These are phyloP conservation scores for Holothuria glaberrima DNA, from an alignment of 35 echinoderm and acorn worm genomes.

Conservation along the genomic window DNA sequence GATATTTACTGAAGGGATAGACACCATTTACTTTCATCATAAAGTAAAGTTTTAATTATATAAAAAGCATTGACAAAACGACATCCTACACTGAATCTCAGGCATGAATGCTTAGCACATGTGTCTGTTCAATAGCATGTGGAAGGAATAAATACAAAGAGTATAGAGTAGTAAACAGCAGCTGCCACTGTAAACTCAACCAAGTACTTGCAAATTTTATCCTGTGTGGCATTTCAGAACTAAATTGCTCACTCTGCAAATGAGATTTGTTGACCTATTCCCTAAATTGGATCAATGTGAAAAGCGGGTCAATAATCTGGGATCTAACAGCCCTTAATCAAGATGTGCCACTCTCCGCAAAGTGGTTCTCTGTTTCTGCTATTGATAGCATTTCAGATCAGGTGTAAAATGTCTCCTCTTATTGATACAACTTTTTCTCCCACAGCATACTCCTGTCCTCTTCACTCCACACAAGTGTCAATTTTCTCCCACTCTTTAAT, in stretches of 20 bases:
- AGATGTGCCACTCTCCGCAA: constrained; percentile 30
- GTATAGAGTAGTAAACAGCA: too few species aligned
- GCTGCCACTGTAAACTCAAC: too few species aligned
- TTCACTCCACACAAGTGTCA: constrained; percentile 38
- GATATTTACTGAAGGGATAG: too few species aligned
- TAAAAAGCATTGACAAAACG: too few species aligned
- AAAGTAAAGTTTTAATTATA: too few species aligned
- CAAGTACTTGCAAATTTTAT: background rate
- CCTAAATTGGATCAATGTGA: constrained; percentile 39
- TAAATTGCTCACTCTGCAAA: constrained; percentile 40
- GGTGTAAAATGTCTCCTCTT: constrained; percentile 1
- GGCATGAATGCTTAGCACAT: too few species aligned
- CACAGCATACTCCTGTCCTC: background rate
- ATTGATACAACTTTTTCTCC: background rate
- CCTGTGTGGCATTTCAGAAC: background rate
- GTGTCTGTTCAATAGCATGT: too few species aligned
- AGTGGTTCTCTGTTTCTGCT: constrained; percentile 20
- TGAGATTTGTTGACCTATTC: constrained; percentile 31
- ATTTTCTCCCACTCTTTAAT: constrained; percentile 29
- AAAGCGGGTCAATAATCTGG: constrained; percentile 37
- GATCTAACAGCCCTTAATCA: constrained; percentile 25
- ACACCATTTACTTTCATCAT: too few species aligned
- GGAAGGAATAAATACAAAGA: too few species aligned
- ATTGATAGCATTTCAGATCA: background rate
- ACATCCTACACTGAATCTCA: too few species aligned